Base-by-base conservation (phyloP, 1,140 invertebrate genomes). In the Branchinecta lindahli region DNA sequence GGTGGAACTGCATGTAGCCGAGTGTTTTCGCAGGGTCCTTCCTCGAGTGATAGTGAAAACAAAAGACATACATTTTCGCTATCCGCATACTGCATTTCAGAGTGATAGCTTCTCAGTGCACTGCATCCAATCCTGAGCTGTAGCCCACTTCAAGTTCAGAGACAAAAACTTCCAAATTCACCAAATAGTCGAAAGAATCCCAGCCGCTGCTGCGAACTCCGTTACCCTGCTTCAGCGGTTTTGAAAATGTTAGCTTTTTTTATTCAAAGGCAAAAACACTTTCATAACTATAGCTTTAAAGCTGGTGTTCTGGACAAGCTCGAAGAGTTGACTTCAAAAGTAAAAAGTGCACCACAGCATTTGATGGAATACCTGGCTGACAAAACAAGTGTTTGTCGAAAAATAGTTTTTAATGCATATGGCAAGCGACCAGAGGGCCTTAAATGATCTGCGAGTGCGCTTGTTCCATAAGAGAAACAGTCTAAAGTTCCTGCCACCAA, bases 121-220 rank as follows among this genome's bases (percentile, higher is more conserved):
- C 9, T 52, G 47, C 47, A 52, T 52, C 47, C 9, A 52, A 52
- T 52, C 47, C 47, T 52, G 47, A 52, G 47, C 47, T 52, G 47
- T 52, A n/a, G n/a, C n/a, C n/a, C n/a, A 52, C 47, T n/a, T 52
- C 47, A 52, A 52, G 47, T 52, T 52, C 47, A 52, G 47, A 52
- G 47, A 52, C 47, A 52, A 52, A 52, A 52, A 52, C 47, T n/a
- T 52, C 47, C 47, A 9, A 52, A n/a, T 52, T 52, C 47, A 52
- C 47, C n/a, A 52, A 52, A 52, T 52, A 52, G 47, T 52, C 47
- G 47, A 52, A 52, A 52, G 47, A 52, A 52, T 52, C 47, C 47
- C 47, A 52, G 47, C 47, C n/a, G 47, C 47, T 52, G 47, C 47
- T 52, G 47, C 47, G 47, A 52, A 52, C 47, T 52, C n/a, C 47